Evolutionary conservation across 2,888 invertebrate species (phyloP).

Genomic region (Galerucella calmariensis): DNA sequence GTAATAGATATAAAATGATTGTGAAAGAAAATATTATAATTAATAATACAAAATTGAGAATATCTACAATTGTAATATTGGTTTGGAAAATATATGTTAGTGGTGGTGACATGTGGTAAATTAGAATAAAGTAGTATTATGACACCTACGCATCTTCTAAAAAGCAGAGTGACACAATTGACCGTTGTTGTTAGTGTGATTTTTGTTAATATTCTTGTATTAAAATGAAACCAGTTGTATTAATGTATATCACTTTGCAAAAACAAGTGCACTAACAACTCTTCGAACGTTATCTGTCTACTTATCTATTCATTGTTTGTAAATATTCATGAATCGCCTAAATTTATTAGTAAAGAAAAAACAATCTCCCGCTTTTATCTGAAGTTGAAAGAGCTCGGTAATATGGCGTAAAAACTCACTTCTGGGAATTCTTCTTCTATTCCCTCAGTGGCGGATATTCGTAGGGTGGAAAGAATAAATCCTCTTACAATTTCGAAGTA

Average conservation of each 20-base stretch:
- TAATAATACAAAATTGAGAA: too few species aligned
- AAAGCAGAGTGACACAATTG: neutral
- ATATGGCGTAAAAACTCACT: constrained; percentile 42
- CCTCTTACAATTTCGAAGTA: neutral
- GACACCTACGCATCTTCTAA: too few species aligned
- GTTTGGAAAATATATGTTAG: too few species aligned
- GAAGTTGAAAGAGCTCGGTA: constrained; percentile 37
- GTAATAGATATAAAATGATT: too few species aligned
- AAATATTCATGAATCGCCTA: constrained; percentile 51
- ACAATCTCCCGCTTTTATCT: constrained; percentile 47
- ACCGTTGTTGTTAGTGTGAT: neutral
- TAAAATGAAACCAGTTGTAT: constrained; percentile 24
- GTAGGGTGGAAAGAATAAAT: constrained; percentile 6
- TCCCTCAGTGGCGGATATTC: constrained; percentile 26
- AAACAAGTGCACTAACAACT: constrained; percentile 34
- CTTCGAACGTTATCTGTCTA: constrained; percentile 37
- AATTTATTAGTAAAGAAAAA: constrained; percentile 50
- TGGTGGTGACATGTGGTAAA: too few species aligned
- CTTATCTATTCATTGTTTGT: constrained; percentile 47
- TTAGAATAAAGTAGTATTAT: too few species aligned
- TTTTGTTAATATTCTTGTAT: neutral
- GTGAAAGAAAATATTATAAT: too few species aligned
- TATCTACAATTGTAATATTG: too few species aligned
- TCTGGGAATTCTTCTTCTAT: constrained; percentile 41
- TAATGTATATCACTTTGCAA: constrained; percentile 30